A percentile compares a stretch with the other conserved stretches of the same genome.
Evolutionary conservation across 2,113 vertebrate genomes (phyloP).

Genomic region (Cygnus buccinator): DNA sequence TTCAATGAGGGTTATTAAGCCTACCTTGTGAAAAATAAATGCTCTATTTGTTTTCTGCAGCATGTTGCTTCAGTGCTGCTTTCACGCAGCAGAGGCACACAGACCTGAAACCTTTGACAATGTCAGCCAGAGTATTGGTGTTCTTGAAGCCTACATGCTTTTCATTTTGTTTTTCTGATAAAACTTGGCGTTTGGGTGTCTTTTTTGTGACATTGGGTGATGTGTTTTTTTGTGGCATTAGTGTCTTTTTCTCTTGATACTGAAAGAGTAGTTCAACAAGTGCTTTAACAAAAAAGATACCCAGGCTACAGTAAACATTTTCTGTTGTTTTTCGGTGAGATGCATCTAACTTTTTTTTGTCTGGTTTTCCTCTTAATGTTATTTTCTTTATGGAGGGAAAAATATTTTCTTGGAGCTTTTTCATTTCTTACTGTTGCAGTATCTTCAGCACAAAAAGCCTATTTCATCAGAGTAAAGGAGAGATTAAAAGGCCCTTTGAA

Average conservation of each 20-base stretch:
- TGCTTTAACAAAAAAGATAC: not conserved
- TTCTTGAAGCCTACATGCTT: not conserved
- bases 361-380: not conserved
- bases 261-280: not conserved
- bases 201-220: too few species aligned
- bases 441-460: slow-evolving; percentile 25
- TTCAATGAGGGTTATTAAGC: not conserved
- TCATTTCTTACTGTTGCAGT: slow-evolving; percentile 12
- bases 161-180: not conserved
- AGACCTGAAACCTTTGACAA: not conserved
- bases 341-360: not conserved
- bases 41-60: not conserved
- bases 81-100: not conserved
- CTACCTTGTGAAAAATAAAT: not conserved
- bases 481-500: slow-evolving; percentile 66
- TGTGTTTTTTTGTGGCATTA: not conserved
- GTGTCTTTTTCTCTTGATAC: not conserved
- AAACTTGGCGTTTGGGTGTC: not conserved
- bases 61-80: rapidly evolving
- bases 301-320: not conserved
- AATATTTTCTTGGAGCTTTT: slow-evolving; percentile 10
- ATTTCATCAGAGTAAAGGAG: slow-evolving; percentile 16
- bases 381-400: not conserved
- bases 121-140: not conserved
- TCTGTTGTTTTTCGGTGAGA: not conserved